Evolutionary conservation across 2,797 vertebrate species (phyloP), one percentile per base, ranked within the genome.

Genomic region (Notamacropus eugenii): DNA sequence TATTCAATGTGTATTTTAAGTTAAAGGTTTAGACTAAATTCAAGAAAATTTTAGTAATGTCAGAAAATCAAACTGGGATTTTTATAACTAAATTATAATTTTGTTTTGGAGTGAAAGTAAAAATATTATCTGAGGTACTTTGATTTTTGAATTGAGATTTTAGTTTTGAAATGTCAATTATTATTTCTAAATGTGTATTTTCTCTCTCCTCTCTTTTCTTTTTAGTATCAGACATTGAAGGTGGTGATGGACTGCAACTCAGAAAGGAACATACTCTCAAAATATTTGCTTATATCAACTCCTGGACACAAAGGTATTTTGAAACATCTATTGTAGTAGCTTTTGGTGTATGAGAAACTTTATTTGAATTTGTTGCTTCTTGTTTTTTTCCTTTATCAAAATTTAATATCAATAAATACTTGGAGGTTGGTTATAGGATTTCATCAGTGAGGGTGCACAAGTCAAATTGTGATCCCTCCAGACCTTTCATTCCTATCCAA

Each of bases 221-320:
- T 98, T 98, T 98, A 99, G 99, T 99, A 99, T 99, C 99, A 82
- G 99, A 99, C 98, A 98, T 99, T 98, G 99, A 99, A 98, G 98
- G 99, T 99, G 99, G 99, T 98, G 99, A 99, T 98, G 99, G 99
- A 98, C 98, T 99, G 97, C 99, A 99, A 99, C 99, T 99, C 98
- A 99, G 99, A 99, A 99, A 99, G 98, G 99, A 99, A 98, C 99
- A 99, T 99, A 99, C 99, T 96, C 99, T 99, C 98, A 99, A 99
- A 98, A 99, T 99, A 98, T 99, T 99, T 99, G 99, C 99, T 98
- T 99, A 99, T 99, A 99, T 99, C 99, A 99, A 99, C 99, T 99
- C 99, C 97, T 99, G 99, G 99, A 99, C 99, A 5, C 99, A 99
- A 98, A 99, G 99, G 99, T 99, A 99, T 98, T 22, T 82, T 82